Base-by-base conservation (phyloP, 2,888 invertebrate species). In the Endomychus coccineus region DNA sequence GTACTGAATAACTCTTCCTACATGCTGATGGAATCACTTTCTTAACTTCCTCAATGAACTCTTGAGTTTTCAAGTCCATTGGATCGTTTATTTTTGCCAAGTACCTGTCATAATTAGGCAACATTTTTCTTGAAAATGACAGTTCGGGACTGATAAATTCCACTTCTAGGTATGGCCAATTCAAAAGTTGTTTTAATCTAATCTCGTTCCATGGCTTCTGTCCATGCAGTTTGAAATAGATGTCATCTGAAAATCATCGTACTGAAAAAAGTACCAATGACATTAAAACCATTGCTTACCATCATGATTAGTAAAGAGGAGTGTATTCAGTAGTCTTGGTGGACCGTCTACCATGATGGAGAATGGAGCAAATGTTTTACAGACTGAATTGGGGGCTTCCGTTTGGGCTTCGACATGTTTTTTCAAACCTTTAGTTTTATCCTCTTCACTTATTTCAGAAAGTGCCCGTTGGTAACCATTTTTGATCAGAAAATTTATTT, bases 101-200 rank as follows among this genome's bases (percentile, higher is more conserved):
- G 21, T 31, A 21, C 14, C 31, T 31, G 2, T 19, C 2, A 21
- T 21, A 21, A 21, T 31, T n/a, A 11, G 31, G 31, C 12, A 17
- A 14, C 2, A 31, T 6, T 21, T 19, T 31, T 15, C 22, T 17
- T 3, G 31, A 4, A 21, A 31, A 19, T 9, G 5, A 13, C 3
- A 31, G 2, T n/a, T 16, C 15, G 7, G 31, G 22, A 11, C 12
- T 21, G 2, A 6, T 5, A 21, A 31, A 31, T 21, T 31, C 22
- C 16, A 31, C 14, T 21, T 21, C 21, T 21, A 31, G 2, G 12
- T 10, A 11, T 10, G 31, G 31, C 31, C 31, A 31, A 31, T 31
- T 31, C 2, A 31, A 4, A n/a, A 31, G 11, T 3, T 31, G 19
- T 12, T 21, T 11, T 9, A 21, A 9, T 10, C 4, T 3, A 4